Evolutionary conservation across 2,888 invertebrate genomes (phyloP).

Genomic region (Drosophila leonis): DNA sequence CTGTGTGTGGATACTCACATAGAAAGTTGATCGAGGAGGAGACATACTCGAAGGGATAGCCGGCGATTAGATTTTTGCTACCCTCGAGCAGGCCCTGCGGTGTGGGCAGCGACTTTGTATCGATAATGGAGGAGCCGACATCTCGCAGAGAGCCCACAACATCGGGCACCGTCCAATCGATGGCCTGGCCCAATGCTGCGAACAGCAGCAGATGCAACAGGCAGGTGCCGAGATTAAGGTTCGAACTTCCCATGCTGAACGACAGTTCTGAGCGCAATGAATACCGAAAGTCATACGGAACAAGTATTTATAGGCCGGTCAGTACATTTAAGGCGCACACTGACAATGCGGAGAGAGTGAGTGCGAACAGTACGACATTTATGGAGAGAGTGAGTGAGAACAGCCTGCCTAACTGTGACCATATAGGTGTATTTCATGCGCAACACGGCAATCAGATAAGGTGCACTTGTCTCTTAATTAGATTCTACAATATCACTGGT

Average conservation of each 20-base stretch:
- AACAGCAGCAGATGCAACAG: slow-evolving; percentile 31
- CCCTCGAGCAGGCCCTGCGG: slow-evolving; percentile 75
- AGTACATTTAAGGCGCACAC: slow-evolving; percentile 5
- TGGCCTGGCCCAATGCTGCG: slow-evolving; percentile 17
- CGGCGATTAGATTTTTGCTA: slow-evolving; percentile 83
- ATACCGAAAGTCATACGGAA: slow-evolving; percentile 51
- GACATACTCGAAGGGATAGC: slow-evolving; percentile 83
- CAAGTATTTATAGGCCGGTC: slow-evolving; percentile 60
- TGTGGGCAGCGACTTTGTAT: slow-evolving; percentile 67
- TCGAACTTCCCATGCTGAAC: slow-evolving; percentile 39
- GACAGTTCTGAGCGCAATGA: slow-evolving; percentile 53
- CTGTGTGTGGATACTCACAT: slow-evolving; percentile 71
- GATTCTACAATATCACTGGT: slow-evolving; percentile 46
- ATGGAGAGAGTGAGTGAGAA: slow-evolving; percentile 6
- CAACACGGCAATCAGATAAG: slow-evolving; percentile 69
- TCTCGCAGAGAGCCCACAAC: slow-evolving; percentile 63
- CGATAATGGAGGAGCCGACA: slow-evolving; percentile 67
- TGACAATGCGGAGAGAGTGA: slow-evolving; percentile 7
- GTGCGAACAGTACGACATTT: background rate
- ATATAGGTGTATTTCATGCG: slow-evolving; percentile 54
- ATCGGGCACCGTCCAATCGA: slow-evolving; percentile 63
- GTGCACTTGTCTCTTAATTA: slow-evolving; percentile 74
- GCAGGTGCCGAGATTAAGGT: background rate
- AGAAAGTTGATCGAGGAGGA: slow-evolving; percentile 77
- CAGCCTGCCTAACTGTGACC: slow-evolving; percentile 34